Evolutionary conservation across 2,113 vertebrate genomes (phyloP).

Genomic region (Ameiurus melas): DNA sequence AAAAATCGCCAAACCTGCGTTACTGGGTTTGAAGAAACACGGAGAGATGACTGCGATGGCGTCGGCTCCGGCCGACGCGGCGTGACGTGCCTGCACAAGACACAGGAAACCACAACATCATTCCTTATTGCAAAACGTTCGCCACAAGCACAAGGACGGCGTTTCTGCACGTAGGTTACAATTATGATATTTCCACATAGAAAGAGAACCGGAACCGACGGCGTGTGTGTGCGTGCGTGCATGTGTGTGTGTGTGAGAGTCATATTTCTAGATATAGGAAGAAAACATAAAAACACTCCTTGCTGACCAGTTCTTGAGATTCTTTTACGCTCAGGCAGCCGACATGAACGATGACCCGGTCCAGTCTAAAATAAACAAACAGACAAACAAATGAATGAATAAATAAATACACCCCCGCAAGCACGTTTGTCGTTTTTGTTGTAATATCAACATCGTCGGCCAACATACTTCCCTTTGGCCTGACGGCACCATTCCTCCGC

Average conservation of each 20-base stretch:
- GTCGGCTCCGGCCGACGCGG: conserved; percentile 77
- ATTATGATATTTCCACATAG: not conserved
- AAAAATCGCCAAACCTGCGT: conserved; percentile 71
- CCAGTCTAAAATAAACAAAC: conserved; percentile 71
- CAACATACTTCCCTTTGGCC: conserved; percentile 81
- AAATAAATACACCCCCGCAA: not conserved
- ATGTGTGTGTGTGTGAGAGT: not conserved
- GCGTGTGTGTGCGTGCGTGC: not conserved
- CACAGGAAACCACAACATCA: conserved; percentile 10
- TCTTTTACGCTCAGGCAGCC: conserved; percentile 88
- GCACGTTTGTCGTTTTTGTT: not conserved
- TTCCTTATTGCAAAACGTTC: conserved; percentile 10
- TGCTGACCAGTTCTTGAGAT: conserved; percentile 83
- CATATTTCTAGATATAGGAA: not conserved
- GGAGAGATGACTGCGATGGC: conserved; percentile 89
- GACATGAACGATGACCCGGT: conserved; percentile 90
- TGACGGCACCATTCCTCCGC: conserved; percentile 84
- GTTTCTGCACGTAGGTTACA: not conserved
- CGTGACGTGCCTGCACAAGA: conserved; percentile 83
- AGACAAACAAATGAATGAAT: not conserved
- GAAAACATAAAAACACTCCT: not conserved
- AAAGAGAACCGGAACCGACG: not conserved
- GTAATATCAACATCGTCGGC: not conserved
- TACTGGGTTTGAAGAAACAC: conserved; percentile 84
- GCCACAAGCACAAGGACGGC: not conserved